Evolutionary conservation across 2,888 invertebrate genomes (phyloP), one percentile per base, ranked within the genome.

Genomic region (Entomobrya multifasciata): DNA sequence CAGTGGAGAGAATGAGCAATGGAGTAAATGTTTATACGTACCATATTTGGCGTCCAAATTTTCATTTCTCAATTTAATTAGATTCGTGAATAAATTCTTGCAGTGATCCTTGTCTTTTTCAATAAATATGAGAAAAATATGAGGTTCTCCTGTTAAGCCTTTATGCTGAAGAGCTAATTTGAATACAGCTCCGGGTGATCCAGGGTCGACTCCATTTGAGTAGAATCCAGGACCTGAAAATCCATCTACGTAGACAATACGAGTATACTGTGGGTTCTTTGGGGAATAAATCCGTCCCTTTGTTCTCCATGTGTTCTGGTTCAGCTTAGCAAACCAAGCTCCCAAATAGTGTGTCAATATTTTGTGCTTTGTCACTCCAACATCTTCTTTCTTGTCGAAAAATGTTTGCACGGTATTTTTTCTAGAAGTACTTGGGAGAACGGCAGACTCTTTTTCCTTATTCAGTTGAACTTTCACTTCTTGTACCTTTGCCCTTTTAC

Each of bases 191-290:
- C 22, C n/a, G 6, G 77, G 77, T 5, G 77, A 77, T 11, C 77
- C 77, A n/a, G n/a, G n/a, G 13, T 41, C n/a, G 1, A 6, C 17
- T n/a, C 13, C 22, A 15, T 77, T n/a, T 1, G 17, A 20, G 15
- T 36, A 57, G 25, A 27, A 17, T 36, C 77, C 77, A 8, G 55
- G 20, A 8, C 77, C 77, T 8, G 77, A 30, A 57, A 77, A 77
- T 8, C 77, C 77, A 44, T 77, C 77, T 11, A 77, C 77, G 20
- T 41, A 57, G 6, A 77, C 57, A 20, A 77, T 27, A 13, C 74
- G 47, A 1, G 8, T 1, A n/a, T 74, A 74, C 27, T 74, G 49
- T 1, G 74, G 49, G 1, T 49, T 20, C 11, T 17, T 20, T 1
- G 4, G 6, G 8, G 4, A 1, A n/a, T 20, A 76, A 30, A 8